A percentile compares a stretch with the other conserved stretches of the same genome.
phyloP scores from a whole-genome alignment of 1,140 invertebrate species.

The Apis laboriosa region DNA sequence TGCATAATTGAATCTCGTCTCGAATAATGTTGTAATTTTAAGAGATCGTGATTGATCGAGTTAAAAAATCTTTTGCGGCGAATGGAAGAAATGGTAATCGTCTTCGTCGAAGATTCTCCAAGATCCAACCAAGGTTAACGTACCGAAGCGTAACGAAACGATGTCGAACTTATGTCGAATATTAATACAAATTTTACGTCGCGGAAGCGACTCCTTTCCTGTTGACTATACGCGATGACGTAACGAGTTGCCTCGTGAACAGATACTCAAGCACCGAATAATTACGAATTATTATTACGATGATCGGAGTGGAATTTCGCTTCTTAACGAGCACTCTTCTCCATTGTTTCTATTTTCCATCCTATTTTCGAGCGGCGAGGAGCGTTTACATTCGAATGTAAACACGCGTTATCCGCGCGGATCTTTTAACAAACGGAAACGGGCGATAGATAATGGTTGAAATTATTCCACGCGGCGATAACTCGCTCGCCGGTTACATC shows the following conservation, averaged over 20 bases:
- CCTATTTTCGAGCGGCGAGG: background rate
- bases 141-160: too few relatives aligned
- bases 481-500: background rate
- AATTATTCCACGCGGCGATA: background rate
- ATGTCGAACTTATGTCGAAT: background rate
- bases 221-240: background rate
- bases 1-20: constrained; percentile 44
- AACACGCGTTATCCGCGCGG: constrained; percentile 45
- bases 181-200: background rate
- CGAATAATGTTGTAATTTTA: background rate
- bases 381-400: constrained; percentile 60
- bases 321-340: background rate
- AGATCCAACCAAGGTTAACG: background rate
- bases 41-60: background rate
- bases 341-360: too few relatives aligned
- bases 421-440: constrained; percentile 43
- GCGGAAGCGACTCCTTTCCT: background rate
- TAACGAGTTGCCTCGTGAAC: background rate
- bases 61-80: too few relatives aligned
- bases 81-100: too few relatives aligned
- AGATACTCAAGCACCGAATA: constrained; percentile 6
- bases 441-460: background rate
- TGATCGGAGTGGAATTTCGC: background rate
- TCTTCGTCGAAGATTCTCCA: too few relatives aligned
- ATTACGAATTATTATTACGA: background rate